These are phyloP conservation scores for Coenonympha arcania DNA, from an alignment of 2,888 invertebrate genomes.

Conservation along the genomic window DNA sequence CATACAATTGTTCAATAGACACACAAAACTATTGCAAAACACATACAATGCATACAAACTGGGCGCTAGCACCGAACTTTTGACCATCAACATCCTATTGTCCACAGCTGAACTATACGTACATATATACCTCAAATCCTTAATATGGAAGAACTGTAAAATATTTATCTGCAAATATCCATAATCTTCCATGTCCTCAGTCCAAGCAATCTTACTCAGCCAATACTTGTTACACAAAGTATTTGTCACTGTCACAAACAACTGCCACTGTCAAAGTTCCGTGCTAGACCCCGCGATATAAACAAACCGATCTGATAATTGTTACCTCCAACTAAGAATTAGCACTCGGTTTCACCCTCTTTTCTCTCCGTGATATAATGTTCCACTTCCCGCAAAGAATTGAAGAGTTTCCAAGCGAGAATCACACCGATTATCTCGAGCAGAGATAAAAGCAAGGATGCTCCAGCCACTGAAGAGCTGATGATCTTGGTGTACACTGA, in stretches of 20 bases:
- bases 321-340: constrained; percentile 32
- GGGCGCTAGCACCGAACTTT: no score
- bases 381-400: constrained; percentile 60
- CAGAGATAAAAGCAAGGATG: constrained; percentile 55
- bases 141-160: no score
- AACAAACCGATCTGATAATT: background rate
- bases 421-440: constrained; percentile 57
- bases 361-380: constrained; percentile 65
- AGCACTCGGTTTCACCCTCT: constrained; percentile 68
- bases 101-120: no score
- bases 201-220: no score
- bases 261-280: no score
- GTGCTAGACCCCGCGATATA: no score
- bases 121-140: no score
- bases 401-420: constrained; percentile 62
- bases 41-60: constrained; percentile 2
- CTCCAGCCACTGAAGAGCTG: constrained; percentile 62
- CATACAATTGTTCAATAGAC: constrained; percentile 1
- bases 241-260: no score
- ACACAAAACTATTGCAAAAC: constrained; percentile 12
- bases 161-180: no score
- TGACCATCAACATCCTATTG: no score
- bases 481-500: constrained; percentile 68
- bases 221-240: no score
- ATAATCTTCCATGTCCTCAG: no score